Percentiles rank a stretch among this genome's conserved stretches.
Conservation (phyloP, 2,888 invertebrate species). For the Caenorhabditis imperialis region DNA sequence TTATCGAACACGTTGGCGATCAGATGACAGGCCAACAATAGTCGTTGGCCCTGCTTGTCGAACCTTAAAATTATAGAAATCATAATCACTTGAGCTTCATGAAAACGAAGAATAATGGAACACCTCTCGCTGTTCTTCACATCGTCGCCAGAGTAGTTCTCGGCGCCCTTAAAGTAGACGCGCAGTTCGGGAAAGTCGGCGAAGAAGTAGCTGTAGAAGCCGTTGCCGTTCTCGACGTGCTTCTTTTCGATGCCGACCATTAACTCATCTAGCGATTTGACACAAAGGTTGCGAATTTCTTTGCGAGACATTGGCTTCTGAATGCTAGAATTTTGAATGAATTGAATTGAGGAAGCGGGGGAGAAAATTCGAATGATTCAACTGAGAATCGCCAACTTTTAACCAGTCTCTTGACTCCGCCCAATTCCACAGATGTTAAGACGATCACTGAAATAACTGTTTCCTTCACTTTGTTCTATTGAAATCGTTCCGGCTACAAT, state of each 20-base stretch:
- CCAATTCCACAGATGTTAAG: too few relatives aligned
- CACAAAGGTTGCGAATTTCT: conserved; percentile 56
- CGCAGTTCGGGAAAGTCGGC: conserved; percentile 70
- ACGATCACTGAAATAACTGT: too few relatives aligned
- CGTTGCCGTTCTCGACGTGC: conserved; percentile 66
- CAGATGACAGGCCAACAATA: conserved; percentile 72
- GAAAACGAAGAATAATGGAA: neutral
- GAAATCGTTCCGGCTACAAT: too few relatives aligned
- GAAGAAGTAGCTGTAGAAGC: conserved; percentile 75
- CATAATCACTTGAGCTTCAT: neutral
- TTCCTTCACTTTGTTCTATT: too few relatives aligned
- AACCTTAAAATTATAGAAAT: conserved; percentile 67
- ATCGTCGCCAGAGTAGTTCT: conserved; percentile 69
- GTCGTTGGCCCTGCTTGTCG: conserved; percentile 75
- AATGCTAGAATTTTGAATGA: neutral
- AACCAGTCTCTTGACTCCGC: conserved; percentile 21
- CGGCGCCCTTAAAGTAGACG: conserved; percentile 71
- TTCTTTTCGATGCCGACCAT: conserved; percentile 62
- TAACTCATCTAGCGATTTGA: conserved; percentile 59
- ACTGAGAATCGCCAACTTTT: conserved; percentile 12
- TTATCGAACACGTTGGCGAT: conserved; percentile 68
- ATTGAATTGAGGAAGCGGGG: neutral
- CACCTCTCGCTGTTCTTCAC: conserved; percentile 70
- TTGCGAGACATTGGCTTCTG: conserved; percentile 46
- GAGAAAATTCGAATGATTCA: neutral